Evolutionary conservation across 23 tunicate genomes (phyloP).

Genomic region (Diplosoma virens): DNA sequence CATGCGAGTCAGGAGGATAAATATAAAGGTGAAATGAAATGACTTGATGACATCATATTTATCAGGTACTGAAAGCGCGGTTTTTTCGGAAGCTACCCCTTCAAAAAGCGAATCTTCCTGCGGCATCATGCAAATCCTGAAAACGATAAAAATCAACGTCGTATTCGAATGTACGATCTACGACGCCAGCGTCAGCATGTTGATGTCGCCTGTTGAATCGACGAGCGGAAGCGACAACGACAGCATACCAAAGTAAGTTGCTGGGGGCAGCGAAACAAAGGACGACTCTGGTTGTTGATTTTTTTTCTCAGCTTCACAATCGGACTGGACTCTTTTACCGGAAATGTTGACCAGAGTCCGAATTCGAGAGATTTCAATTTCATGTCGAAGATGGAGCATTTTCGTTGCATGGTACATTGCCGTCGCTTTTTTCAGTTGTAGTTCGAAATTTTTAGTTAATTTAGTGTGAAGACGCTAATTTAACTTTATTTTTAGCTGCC

Average conservation of each 20-base stretch:
- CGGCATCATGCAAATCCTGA: slow-evolving; percentile 3
- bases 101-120: neutral
- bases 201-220: slow-evolving; percentile 29
- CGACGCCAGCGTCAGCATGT: slow-evolving; percentile 67
- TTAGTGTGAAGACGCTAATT: no score
- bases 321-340: slow-evolving; percentile 55
- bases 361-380: slow-evolving; percentile 73
- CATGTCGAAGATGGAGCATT: slow-evolving; percentile 71
- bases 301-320: slow-evolving; percentile 40
- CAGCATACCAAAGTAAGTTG: slow-evolving; percentile 8
- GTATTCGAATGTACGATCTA: slow-evolving; percentile 81
- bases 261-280: no score
- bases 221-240: neutral
- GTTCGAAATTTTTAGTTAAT: no score
- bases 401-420: slow-evolving; percentile 61
- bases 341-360: slow-evolving; percentile 74
- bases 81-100: neutral
- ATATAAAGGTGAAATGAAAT: no score
- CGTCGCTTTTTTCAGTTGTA: no score
- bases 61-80: slow-evolving; percentile 41
- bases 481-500: no score
- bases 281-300: neutral
- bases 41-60: no score
- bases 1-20: no score
- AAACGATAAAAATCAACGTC: slow-evolving; percentile 47